Base-by-base conservation (phyloP, 92 coral and sea anemone genomes). In the Umimayanthus kanabou region DNA sequence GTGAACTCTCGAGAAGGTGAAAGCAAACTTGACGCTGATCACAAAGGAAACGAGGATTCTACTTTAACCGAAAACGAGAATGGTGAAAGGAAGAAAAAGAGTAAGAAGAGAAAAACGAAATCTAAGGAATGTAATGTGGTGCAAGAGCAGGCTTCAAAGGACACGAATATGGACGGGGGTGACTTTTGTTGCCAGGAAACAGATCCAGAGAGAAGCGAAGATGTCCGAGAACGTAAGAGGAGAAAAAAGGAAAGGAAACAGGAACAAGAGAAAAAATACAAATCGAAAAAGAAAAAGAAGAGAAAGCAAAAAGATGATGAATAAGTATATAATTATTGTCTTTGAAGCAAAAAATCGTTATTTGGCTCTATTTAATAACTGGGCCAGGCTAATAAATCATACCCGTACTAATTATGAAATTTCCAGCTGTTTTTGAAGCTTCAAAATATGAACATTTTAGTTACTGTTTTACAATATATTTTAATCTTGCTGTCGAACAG, bases 261-360 rank as follows among this genome's bases (percentile, higher is more conserved):
- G 9, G 25, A 83, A 83, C 22, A 74, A 43, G 50, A n/a, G 5
- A 70, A 83, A 43, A 73, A 83, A 30, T n/a, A 42, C 26, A 70
- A 43, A 25, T 45, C 77, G 30, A 83, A 83, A 83, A 83, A 69
- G 87, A 83, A 67, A 47, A 81, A 81, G 85, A 83, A 83, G 50
- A 69, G 28, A 37, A 83, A 70, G 42, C 39, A 28, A 49, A 83
- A 83, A 70, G 78, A 70, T 8, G 11, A 49, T 14, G 26, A 83
- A 39, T 69, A 45, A 70, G 39, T 13, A 25, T 55, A 15, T 4
- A 9, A 33, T 33, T 33, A 33, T 33, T 33, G 26, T 80, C 26
- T 22, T 28, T 10, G 57, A 79, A 50, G 15, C 28, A 45, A 76
- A 42, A 43, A 15, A 18, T 29, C 6, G 42, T 72, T 72, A 11